Base-by-base conservation (phyloP, 1,140 invertebrate genomes). In the Drosophila yakuba region DNA sequence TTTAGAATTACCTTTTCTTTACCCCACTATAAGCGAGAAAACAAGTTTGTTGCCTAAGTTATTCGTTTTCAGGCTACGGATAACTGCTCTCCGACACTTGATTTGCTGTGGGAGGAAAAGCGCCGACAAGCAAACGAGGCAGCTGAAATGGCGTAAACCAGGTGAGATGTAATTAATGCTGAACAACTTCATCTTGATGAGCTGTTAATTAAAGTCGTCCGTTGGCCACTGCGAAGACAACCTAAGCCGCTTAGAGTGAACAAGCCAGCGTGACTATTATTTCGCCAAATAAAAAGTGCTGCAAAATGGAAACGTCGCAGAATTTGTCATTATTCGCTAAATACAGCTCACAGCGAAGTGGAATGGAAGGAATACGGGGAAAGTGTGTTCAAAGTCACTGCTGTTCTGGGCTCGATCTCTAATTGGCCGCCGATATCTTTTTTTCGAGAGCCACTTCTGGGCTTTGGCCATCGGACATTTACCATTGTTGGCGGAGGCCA, bases 101-200 rank as follows among this genome's bases (percentile, higher is more conserved):
- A 44, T 44, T 28, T 72, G 25, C 28, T 54, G 36, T 15, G 35
- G 20, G 36, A 52, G 32, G 17, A 23, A 68, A 51, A 23, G 23
- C 36, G 28, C 43, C 58, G 58, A 48, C 58, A 48, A 36, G 12
- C 17, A 36, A 11, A 32, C 23, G 4, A 32, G 3, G n/a, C 38
- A 28, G 17, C 28, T 11, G 23, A 7, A 8, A 32, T n/a, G 4
- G 14, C 43, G 57, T 69, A 59, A 58, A 25, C 43, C 51, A 66
- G 43, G 23, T 50, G 45, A 47, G 48, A 44, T 86, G 75, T 88
- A 82, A 82, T 86, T 82, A 86, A 88, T 78, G 75, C 73, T 51
- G 38, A 88, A 88, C 67, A 83, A 80, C 83, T 88, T 88, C 72
- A 88, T 83, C 66, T 80, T 83, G 79, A 83, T 82, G 79, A 74